phyloP scores from a whole-genome alignment of 2,797 vertebrate species.

The Kryptolebias ocellatus region DNA sequence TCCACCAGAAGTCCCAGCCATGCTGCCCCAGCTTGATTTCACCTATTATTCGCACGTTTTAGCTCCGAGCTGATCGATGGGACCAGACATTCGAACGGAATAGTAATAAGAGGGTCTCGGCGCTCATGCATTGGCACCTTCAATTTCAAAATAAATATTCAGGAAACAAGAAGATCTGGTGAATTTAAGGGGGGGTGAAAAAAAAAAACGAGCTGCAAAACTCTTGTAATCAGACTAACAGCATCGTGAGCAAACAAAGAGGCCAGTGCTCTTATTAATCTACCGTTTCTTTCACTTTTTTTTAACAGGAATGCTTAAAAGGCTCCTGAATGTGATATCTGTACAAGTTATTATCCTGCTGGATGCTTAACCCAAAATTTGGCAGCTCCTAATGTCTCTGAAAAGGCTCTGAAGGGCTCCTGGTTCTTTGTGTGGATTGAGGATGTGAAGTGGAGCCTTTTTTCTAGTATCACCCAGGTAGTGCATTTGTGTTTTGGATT shows the following conservation, averaged over 20 bases:
- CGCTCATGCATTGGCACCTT: too few species aligned
- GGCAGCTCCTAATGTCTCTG: conserved; percentile 41
- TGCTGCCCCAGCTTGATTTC: too few species aligned
- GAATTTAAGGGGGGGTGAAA: conserved; percentile 1
- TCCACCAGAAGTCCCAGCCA: too few species aligned
- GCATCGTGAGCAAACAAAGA: conserved; percentile 25
- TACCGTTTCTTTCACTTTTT: conserved; percentile 17
- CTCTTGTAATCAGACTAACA: conserved; percentile 13
- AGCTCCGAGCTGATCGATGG: too few species aligned
- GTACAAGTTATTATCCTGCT: conserved; percentile 40
- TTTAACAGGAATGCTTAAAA: conserved; percentile 34
- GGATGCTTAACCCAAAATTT: conserved; percentile 49
- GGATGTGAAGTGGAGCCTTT: conserved; percentile 44
- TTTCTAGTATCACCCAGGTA: conserved; percentile 34
- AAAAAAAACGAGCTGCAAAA: conserved; percentile 16
- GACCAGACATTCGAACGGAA: too few species aligned
- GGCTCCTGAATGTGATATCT: conserved; percentile 38
- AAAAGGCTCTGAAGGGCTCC: conserved; percentile 49
- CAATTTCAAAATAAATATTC: conserved; percentile 11
- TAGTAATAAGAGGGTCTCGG: too few species aligned
- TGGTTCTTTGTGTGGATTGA: conserved; percentile 17
- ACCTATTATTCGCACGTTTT: too few species aligned
- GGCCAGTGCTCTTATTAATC: conserved; percentile 28
- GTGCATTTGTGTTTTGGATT: conserved; percentile 29
- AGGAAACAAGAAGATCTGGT: conserved; percentile 3